A percentile compares a stretch with the other conserved stretches of the same genome.
phyloP scores from a whole-genome alignment of 2,888 invertebrate species.

The Drosophila neutralis region DNA sequence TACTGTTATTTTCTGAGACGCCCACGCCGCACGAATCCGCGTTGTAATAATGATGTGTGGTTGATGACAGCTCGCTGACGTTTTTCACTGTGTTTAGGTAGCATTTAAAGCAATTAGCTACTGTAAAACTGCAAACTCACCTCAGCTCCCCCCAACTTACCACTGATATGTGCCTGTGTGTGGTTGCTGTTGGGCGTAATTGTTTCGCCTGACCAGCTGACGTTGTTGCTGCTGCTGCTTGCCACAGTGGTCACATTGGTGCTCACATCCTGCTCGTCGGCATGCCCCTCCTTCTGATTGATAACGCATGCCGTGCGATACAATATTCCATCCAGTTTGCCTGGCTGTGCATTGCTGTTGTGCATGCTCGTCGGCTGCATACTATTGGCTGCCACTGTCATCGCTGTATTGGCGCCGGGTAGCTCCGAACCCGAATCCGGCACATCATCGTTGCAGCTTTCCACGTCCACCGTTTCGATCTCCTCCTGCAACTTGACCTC shows the following conservation, averaged over 20 bases:
- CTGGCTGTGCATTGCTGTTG: constrained; percentile 80
- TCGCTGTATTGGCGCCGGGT: constrained; percentile 20
- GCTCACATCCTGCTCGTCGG: constrained; percentile 82
- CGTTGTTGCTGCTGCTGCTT: constrained; percentile 65
- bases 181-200: constrained; percentile 39
- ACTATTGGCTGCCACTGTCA: constrained; percentile 16
- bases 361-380: constrained; percentile 70
- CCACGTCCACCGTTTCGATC: constrained; percentile 89
- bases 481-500: constrained; percentile 85
- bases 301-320: constrained; percentile 84
- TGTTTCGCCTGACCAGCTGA: constrained; percentile 64
- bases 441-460: constrained; percentile 86
- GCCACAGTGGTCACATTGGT: constrained; percentile 74
- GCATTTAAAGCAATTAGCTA: constrained; percentile 19
- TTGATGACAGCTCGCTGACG: constrained; percentile 84
- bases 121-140: not conserved
- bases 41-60: constrained; percentile 84
- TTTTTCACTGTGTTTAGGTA: constrained; percentile 79
- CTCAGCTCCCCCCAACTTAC: constrained; percentile 49
- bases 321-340: constrained; percentile 83
- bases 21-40: constrained; percentile 83
- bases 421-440: constrained; percentile 84
- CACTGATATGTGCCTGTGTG: constrained; percentile 81
- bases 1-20: constrained; percentile 53
- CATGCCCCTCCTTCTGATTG: constrained; percentile 79